These are phyloP conservation scores for Eupithecia pulchellata DNA, from an alignment of 2,888 invertebrate species.

Conservation along the genomic window DNA sequence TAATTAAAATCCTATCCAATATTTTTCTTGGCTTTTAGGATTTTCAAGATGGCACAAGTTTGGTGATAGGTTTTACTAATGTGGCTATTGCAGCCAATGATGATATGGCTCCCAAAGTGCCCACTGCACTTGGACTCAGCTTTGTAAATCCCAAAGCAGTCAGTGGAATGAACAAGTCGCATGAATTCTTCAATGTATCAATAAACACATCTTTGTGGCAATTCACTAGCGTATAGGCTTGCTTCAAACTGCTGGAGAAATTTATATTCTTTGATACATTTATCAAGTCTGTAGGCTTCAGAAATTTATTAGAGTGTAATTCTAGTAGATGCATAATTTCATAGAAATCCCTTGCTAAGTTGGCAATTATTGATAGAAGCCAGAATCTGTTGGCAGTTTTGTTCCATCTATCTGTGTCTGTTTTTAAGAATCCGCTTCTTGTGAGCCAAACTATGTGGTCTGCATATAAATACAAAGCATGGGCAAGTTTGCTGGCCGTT, in stretches of 20 bases:
- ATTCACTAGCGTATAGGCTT: slow-evolving; percentile 62
- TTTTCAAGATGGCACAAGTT: slow-evolving; percentile 86
- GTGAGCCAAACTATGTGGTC: slow-evolving; percentile 96
- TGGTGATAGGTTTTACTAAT: slow-evolving; percentile 91
- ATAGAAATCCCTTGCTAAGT: slow-evolving; percentile 92
- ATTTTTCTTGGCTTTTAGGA: background rate
- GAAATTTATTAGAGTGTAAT: slow-evolving; percentile 66
- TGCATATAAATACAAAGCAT: slow-evolving; percentile 91
- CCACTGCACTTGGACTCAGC: slow-evolving; percentile 91
- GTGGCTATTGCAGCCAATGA: slow-evolving; percentile 92
- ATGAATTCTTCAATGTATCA: slow-evolving; percentile 93
- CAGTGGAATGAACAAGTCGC: slow-evolving; percentile 95
- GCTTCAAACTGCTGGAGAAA: slow-evolving; percentile 58
- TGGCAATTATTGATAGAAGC: slow-evolving; percentile 92
- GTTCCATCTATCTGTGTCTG: slow-evolving; percentile 92
- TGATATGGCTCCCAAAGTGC: slow-evolving; percentile 91
- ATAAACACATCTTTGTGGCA: slow-evolving; percentile 88
- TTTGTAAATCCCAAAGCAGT: slow-evolving; percentile 92
- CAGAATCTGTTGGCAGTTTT: slow-evolving; percentile 92
- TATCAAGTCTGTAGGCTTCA: slow-evolving; percentile 75
- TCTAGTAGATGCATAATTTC: slow-evolving; percentile 90
- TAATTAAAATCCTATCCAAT: background rate
- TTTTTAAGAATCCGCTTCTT: slow-evolving; percentile 87
- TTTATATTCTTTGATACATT: slow-evolving; percentile 63
- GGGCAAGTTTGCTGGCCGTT: slow-evolving; percentile 91